A percentile compares a stretch with the other conserved stretches of the same genome.
These are phyloP conservation scores for Enteromius argenteus DNA, from an alignment of 2,797 vertebrate species.

Conservation along the genomic window DNA sequence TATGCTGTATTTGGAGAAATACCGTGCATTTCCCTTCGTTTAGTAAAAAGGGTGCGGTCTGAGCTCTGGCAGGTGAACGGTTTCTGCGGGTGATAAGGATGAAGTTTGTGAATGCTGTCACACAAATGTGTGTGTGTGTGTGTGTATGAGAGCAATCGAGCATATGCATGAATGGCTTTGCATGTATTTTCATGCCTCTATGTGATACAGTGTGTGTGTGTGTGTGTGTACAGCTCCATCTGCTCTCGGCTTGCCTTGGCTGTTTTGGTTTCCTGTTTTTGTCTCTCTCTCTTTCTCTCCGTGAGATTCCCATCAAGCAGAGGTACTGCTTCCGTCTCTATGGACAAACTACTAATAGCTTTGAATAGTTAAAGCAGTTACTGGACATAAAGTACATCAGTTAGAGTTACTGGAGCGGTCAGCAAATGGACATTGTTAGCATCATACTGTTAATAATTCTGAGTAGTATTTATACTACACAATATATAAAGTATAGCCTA, in stretches of 20 bases:
- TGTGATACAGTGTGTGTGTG: constrained; percentile 40
- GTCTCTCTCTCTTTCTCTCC: not conserved
- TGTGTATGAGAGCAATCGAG: not conserved
- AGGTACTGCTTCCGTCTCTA: not conserved
- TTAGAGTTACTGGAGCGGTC: too few species aligned
- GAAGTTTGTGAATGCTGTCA: not conserved
- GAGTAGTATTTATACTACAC: too few species aligned
- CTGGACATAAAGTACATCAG: too few species aligned
- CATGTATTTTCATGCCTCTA: constrained; percentile 27
- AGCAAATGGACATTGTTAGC: too few species aligned
- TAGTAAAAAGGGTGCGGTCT: not conserved
- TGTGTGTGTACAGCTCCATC: constrained; percentile 24
- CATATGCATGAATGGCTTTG: constrained; percentile 35
- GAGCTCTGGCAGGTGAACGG: constrained; percentile 8
- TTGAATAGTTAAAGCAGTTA: not conserved
- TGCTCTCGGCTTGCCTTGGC: constrained; percentile 46
- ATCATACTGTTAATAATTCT: too few species aligned
- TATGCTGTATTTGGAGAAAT: not conserved
- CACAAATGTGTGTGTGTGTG: constrained; percentile 21
- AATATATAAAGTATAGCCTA: too few species aligned
- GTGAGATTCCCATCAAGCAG: constrained; percentile 11
- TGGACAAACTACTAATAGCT: constrained; percentile 10
- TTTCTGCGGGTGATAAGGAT: constrained; percentile 3
- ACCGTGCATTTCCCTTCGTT: not conserved
- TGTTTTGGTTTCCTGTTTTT: constrained; percentile 41